Percentiles rank a stretch among this genome's conserved stretches.
Conservation (phyloP, 2,888 invertebrate genomes). For the Polydrusus pterygomalis region DNA sequence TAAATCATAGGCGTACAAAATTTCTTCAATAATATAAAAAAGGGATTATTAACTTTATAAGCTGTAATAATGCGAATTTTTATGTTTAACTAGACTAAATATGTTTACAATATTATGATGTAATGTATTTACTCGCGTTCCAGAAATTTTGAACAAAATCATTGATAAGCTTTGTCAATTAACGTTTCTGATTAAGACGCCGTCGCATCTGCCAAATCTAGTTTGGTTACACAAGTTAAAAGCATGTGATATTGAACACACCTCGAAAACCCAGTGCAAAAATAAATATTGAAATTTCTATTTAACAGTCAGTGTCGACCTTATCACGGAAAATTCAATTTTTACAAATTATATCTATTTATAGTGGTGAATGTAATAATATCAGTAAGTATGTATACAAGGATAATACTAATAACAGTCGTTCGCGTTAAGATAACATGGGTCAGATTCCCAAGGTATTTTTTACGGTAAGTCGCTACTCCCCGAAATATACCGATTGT, state of each 20-base stretch:
- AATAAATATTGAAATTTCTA: not conserved
- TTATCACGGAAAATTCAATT: not conserved
- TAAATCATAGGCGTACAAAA: no score
- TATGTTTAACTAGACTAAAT: constrained; percentile 10
- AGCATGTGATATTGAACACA: constrained; percentile 7
- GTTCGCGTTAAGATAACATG: no score
- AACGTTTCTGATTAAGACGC: not conserved
- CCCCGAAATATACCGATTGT: no score
- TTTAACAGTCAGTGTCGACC: not conserved
- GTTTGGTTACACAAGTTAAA: constrained; percentile 10
- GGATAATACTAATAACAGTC: not conserved
- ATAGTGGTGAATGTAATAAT: not conserved
- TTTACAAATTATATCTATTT: no score
- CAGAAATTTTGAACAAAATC: constrained; percentile 3
- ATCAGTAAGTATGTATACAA: not conserved
- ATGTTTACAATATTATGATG: constrained; percentile 1
- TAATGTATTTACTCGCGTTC: not conserved
- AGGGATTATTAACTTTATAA: no score
- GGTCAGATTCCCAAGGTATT: no score
- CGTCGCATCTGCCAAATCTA: not conserved
- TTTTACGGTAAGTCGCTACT: no score
- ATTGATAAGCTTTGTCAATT: not conserved
- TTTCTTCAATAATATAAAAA: no score
- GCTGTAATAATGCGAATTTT: not conserved
- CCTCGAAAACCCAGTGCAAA: not conserved